Base-by-base conservation (phyloP, 1,140 invertebrate species). In the Zaprionus africanus region DNA sequence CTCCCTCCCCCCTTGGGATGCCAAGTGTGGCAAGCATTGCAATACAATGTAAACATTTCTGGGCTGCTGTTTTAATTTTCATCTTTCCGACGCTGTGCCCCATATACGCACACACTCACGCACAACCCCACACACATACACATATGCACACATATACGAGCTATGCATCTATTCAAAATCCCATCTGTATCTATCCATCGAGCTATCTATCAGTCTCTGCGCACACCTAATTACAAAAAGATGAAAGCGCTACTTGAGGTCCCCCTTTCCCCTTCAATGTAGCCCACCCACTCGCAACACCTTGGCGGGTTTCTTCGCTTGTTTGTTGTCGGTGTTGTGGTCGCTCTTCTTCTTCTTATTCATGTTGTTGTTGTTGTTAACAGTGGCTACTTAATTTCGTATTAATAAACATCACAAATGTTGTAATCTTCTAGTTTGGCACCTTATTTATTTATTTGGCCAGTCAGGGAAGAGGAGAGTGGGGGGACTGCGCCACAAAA, bases 381-480 rank as follows among this genome's bases (percentile, higher is more conserved):
- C 72, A 78, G 70, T 72, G 68, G 78, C 84, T 87, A 87, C 83
- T 87, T 87, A 88, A 88, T 83, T 88, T 88, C 85, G 85, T 84
- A 88, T 88, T 88, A 88, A 88, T 90, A 90, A 88, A 88, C 85
- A 90, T 88, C 81, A 88, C 69, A 88, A 84, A 90, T 87, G 69
- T 87, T 87, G 84, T 88, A 87, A 87, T 87, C 67, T 76, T 17
- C 24, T 76, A 87, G 84, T 88, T 87, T 87, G 81, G 74, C 78
- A 84, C 64, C 62, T 87, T 87, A 87, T 87, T 87, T 87, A 87
- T 87, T 87, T 87, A 83, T 88, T 83, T 88, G 65, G 38, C 65
- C 68, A 46, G 41, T 4, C 41, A 17, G 5, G 34, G 41, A 49
- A 17, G 41, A 24, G 26, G 46, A 34, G 19, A 34, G 51, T 12